A percentile compares a stretch with the other conserved stretches of the same genome.
Conservation (phyloP, 2,113 vertebrate genomes). For the Apteryx owenii region DNA sequence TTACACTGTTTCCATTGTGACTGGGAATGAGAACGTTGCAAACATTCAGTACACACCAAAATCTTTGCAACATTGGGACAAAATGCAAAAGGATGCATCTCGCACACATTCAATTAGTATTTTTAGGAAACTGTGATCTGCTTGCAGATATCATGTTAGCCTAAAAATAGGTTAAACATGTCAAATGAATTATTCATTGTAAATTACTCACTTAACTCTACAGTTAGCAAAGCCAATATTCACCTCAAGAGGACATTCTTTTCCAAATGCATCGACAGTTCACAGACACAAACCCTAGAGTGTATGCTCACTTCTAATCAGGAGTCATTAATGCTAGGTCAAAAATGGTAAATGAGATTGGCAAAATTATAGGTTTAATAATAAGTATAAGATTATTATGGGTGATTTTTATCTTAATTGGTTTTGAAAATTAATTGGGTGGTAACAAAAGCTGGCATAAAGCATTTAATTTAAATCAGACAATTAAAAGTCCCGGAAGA, state of each 20-base stretch:
- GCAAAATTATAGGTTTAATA: slow-evolving; percentile 64
- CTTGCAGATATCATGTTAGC: neutral
- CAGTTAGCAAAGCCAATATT: slow-evolving; percentile 6
- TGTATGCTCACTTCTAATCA: slow-evolving; percentile 10
- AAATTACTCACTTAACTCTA: neutral
- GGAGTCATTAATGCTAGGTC: slow-evolving; percentile 48
- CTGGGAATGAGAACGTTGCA: neutral
- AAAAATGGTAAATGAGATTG: slow-evolving; percentile 62
- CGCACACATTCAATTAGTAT: neutral
- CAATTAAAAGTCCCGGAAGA: slow-evolving; percentile 63
- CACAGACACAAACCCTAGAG: neutral
- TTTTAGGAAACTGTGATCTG: neutral
- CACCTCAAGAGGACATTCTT: neutral
- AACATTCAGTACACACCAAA: neutral
- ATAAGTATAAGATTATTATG: slow-evolving; percentile 64
- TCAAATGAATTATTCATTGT: neutral
- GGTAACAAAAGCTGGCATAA: slow-evolving; percentile 72
- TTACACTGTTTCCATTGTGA: neutral
- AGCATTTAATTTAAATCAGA: slow-evolving; percentile 67
- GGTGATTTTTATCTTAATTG: slow-evolving; percentile 80
- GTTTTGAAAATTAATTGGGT: slow-evolving; percentile 77
- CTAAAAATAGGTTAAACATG: neutral
- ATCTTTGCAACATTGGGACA: neutral
- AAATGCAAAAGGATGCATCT: neutral
- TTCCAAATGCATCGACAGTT: slow-evolving; percentile 35